These are phyloP conservation scores for Chloebia gouldiae DNA, from an alignment of 2,113 vertebrate species.

Conservation along the genomic window DNA sequence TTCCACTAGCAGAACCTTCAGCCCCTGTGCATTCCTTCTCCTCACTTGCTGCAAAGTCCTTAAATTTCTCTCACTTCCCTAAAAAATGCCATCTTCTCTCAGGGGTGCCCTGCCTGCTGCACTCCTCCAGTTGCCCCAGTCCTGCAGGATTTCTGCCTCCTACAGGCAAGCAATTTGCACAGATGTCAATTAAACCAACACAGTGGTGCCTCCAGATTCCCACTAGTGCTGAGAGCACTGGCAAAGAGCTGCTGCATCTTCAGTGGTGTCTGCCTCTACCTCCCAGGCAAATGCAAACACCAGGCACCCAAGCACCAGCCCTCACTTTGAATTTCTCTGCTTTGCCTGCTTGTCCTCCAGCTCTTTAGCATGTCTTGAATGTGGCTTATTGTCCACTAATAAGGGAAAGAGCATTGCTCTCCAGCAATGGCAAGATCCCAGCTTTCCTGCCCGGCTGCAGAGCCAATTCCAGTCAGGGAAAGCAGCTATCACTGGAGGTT, in stretches of 20 bases:
- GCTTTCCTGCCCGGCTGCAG: constrained; percentile 23
- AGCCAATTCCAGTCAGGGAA: constrained; percentile 22
- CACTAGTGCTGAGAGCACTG: not conserved
- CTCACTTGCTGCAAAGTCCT: fast-evolving
- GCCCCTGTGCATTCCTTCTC: not conserved
- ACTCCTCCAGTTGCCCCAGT: not conserved
- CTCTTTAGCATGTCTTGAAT: constrained; percentile 61
- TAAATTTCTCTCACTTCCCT: not conserved
- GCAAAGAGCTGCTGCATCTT: not conserved
- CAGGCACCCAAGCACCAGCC: not conserved
- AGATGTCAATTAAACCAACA: not conserved
- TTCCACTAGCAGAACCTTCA: not conserved
- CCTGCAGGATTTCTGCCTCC: not conserved
- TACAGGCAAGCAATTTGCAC: not conserved
- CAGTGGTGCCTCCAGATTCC: not conserved
- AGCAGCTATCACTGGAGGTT: constrained; percentile 38
- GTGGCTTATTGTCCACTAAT: constrained; percentile 47
- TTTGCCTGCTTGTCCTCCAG: constrained; percentile 41
- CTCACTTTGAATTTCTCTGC: constrained; percentile 30
- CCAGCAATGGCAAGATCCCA: constrained; percentile 44
- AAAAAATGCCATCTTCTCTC: not conserved
- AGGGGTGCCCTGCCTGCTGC: not conserved
- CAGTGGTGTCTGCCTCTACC: not conserved
- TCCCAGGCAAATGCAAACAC: constrained; percentile 25
- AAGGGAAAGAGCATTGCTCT: constrained; percentile 37